A percentile compares a stretch with the other conserved stretches of the same genome.
These are phyloP conservation scores for Araneus ventricosus DNA, from an alignment of 1,140 invertebrate genomes.

Conservation along the genomic window DNA sequence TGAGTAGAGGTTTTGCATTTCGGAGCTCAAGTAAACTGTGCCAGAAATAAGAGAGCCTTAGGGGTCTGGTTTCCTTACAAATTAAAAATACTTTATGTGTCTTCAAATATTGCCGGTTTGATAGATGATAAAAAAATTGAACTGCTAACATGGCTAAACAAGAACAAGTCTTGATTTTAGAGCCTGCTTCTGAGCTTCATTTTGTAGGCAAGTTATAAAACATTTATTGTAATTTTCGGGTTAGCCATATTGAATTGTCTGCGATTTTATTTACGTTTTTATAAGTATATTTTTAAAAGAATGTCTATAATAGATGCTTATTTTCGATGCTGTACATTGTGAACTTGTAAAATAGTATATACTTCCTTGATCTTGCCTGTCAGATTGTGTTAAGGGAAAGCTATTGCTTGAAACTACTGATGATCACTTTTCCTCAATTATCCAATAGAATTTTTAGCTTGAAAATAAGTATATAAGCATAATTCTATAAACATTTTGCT, in stretches of 20 bases:
- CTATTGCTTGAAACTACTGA: neutral
- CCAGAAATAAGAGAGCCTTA: slow-evolving; percentile 70
- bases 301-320: neutral
- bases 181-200: slow-evolving; percentile 80
- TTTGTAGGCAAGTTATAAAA: slow-evolving; percentile 80
- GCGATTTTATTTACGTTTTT: slow-evolving; percentile 27
- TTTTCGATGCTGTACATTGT: neutral
- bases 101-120: slow-evolving; percentile 8
- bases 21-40: slow-evolving; percentile 73
- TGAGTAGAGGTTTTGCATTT: slow-evolving; percentile 74
- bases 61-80: slow-evolving; percentile 56
- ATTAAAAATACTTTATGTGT: slow-evolving; percentile 61
- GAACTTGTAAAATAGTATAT: neutral
- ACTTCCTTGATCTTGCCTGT: slow-evolving; percentile 5
- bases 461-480: neutral
- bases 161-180: slow-evolving; percentile 80
- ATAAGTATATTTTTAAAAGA: neutral
- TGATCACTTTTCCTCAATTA: slow-evolving; percentile 16
- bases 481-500: neutral
- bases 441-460: neutral
- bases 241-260: slow-evolving; percentile 72
- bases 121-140: slow-evolving; percentile 61
- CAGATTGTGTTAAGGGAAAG: slow-evolving; percentile 32
- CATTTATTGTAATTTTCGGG: slow-evolving; percentile 16
- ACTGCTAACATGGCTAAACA: slow-evolving; percentile 70